Percentiles rank a stretch among this genome's conserved stretches.
Conservation (phyloP, 1,140 invertebrate genomes). For the Acromyrmex heyeri region DNA sequence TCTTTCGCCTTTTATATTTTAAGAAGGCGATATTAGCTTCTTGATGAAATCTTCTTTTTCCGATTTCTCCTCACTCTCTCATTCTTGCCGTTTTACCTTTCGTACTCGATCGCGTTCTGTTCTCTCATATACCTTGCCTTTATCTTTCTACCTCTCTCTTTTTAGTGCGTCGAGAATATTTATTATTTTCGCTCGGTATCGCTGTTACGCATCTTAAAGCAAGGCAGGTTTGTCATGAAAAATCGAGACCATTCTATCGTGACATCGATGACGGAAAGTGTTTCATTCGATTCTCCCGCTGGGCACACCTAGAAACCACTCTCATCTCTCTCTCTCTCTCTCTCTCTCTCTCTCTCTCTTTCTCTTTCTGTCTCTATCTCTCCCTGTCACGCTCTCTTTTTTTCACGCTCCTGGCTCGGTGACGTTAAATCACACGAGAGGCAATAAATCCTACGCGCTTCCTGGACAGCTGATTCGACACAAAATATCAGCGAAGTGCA, state of each 20-base stretch:
- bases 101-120: neutral
- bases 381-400: conserved; percentile 15
- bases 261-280: conserved; percentile 52
- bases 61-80: neutral
- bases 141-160: neutral
- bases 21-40: conserved; percentile 46
- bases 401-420: conserved; percentile 28
- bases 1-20: conserved; percentile 34
- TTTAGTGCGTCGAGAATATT: conserved; percentile 30
- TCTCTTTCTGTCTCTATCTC: neutral
- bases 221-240: conserved; percentile 50
- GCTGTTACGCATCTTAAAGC: conserved; percentile 45
- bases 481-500: conserved; percentile 64
- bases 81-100: neutral
- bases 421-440: conserved; percentile 70
- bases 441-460: conserved; percentile 65
- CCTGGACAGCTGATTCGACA: conserved; percentile 69
- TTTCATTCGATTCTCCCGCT: conserved; percentile 59
- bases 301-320: conserved; percentile 41
- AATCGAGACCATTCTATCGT: conserved; percentile 48
- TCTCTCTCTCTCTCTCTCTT: conserved; percentile 2
- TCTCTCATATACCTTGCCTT: neutral
- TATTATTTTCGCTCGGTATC: conserved; percentile 55
- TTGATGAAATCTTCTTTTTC: conserved; percentile 40
- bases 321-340: conserved; percentile 21